phyloP scores from a whole-genome alignment of 30 jellyfish, hydroid and myxozoan species.

The Sanderia malayensis region DNA sequence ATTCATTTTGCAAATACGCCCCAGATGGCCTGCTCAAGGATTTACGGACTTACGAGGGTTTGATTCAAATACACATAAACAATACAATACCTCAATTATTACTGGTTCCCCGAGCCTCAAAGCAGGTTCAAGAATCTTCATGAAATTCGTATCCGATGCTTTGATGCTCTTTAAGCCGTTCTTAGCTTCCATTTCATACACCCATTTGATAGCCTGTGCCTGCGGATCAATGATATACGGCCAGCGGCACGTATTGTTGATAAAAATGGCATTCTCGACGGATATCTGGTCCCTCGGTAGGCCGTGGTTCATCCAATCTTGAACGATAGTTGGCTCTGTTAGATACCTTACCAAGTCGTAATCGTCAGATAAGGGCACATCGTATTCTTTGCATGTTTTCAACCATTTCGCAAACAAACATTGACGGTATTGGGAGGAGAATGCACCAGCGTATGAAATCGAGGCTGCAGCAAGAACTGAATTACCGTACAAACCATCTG shows the following conservation, averaged over 20 bases:
- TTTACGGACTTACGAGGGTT: no score
- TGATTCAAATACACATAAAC: no score
- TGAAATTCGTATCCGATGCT: slow-evolving; percentile 65
- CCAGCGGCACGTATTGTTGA: slow-evolving; percentile 56
- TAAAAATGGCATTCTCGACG: slow-evolving; percentile 77
- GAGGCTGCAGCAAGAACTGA: slow-evolving; percentile 74
- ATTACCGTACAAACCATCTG: slow-evolving; percentile 57
- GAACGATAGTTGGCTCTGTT: slow-evolving; percentile 55
- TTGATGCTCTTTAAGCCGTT: slow-evolving; percentile 49
- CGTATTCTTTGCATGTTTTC: slow-evolving; percentile 31
- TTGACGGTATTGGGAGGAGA: slow-evolving; percentile 54
- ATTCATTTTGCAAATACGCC: no score
- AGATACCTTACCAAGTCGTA: slow-evolving; percentile 35
- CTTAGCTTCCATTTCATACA: slow-evolving; percentile 52
- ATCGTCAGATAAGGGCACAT: slow-evolving; percentile 40
- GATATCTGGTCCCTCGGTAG: slow-evolving; percentile 80
- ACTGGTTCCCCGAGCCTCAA: slow-evolving; percentile 82
- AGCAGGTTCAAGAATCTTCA: slow-evolving; percentile 73
- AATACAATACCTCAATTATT: slow-evolving; percentile 75
- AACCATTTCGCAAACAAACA: slow-evolving; percentile 34
- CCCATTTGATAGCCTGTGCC: slow-evolving; percentile 82
- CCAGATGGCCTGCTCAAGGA: no score
- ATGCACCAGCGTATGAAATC: slow-evolving; percentile 71
- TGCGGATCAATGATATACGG: slow-evolving; percentile 91
- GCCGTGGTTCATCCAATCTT: slow-evolving; percentile 81